These are phyloP conservation scores for Loripinus fragilis DNA, from an alignment of 2,888 invertebrate species.

Conservation along the genomic window DNA sequence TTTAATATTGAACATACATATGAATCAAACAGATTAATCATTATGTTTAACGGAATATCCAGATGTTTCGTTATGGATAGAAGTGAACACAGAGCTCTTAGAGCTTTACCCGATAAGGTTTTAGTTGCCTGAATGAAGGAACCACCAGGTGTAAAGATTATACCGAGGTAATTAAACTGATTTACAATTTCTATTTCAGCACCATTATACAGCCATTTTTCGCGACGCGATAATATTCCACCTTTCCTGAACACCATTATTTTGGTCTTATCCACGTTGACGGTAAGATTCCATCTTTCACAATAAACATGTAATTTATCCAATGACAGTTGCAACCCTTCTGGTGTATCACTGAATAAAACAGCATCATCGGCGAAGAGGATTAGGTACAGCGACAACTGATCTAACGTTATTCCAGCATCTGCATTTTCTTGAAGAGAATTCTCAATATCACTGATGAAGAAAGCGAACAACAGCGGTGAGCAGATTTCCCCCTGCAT, in stretches of 20 bases:
- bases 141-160: conserved; percentile 36
- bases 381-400: conserved; percentile 24
- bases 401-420: conserved; percentile 8
- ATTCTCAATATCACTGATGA: conserved; percentile 30
- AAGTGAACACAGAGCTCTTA: background rate
- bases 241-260: conserved; percentile 29
- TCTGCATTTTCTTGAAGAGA: conserved; percentile 8
- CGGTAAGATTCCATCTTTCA: conserved; percentile 20
- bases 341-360: conserved; percentile 13
- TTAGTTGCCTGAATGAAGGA: background rate
- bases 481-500: conserved; percentile 37
- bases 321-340: conserved; percentile 22
- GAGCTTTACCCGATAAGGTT: background rate
- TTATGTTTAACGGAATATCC: background rate
- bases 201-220: conserved; percentile 6
- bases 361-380: conserved; percentile 30
- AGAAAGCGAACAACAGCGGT: conserved; percentile 32
- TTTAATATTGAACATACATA: conserved; percentile 7
- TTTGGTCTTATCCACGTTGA: conserved; percentile 28
- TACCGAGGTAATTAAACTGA: conserved; percentile 32
- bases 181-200: conserved; percentile 14
- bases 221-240: background rate
- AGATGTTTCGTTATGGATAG: background rate
- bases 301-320: conserved; percentile 23
- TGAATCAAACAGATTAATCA: conserved; percentile 12